Evolutionary conservation across 2,113 vertebrate genomes (phyloP).

Genomic region (Anarrhichthys ocellatus): DNA sequence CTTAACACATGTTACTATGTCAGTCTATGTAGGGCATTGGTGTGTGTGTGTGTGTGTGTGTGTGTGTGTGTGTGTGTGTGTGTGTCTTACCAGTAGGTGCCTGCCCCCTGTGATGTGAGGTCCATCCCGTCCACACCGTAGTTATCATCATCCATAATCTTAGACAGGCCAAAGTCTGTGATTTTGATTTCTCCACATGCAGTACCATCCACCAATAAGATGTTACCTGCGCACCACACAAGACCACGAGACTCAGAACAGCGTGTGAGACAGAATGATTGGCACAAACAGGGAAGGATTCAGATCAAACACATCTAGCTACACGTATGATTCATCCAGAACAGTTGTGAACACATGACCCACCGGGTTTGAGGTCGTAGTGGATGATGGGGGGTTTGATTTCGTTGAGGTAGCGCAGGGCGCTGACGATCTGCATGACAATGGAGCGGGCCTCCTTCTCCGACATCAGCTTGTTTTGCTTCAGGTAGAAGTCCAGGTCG

Average conservation of each 20-base stretch:
- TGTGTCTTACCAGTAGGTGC: constrained; percentile 94
- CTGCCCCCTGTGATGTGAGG: constrained; percentile 97
- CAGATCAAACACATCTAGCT: not conserved
- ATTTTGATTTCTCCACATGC: constrained; percentile 99
- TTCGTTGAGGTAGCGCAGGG: constrained; percentile 99
- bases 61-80: not conserved
- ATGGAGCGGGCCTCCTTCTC: constrained; percentile 99
- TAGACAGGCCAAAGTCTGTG: constrained; percentile 98
- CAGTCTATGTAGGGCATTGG: not conserved
- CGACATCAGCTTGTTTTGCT: constrained; percentile 99
- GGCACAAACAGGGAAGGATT: not conserved
- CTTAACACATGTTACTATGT: not conserved
- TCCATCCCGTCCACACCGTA: constrained; percentile 99
- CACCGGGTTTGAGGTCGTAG: constrained; percentile 99
- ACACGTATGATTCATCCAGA: not conserved
- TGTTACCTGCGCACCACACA: constrained; percentile 87
- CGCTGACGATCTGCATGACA: constrained; percentile 99
- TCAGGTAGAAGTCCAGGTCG: constrained; percentile 99
- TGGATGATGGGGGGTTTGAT: constrained; percentile 99
- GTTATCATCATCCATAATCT: constrained; percentile 99
- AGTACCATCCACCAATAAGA: constrained; percentile 97
- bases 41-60: not conserved
- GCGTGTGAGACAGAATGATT: not conserved
- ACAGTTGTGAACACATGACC: not conserved
- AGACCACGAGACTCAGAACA: not conserved